A percentile compares a stretch with the other conserved stretches of the same genome.
These are phyloP conservation scores for Craterocephalus amniculus DNA, from an alignment of 2,797 vertebrate genomes.

Conservation along the genomic window DNA sequence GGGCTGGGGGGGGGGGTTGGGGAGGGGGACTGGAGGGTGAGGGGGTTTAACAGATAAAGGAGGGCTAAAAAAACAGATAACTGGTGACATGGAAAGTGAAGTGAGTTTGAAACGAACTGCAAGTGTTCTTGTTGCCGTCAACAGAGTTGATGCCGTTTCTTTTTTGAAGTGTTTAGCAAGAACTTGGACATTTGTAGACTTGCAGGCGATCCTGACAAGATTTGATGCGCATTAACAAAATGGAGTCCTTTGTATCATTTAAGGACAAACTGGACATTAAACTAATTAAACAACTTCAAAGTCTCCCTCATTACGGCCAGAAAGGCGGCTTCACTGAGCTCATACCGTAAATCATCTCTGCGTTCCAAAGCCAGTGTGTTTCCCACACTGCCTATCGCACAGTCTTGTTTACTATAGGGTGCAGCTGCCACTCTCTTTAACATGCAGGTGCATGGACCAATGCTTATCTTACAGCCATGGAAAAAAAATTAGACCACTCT, in stretches of 20 bases:
- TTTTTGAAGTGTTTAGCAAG: conserved; percentile 32
- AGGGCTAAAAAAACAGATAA: conserved; percentile 50
- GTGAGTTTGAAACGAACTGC: conserved; percentile 47
- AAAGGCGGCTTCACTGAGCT: conserved; percentile 20
- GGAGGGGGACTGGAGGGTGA: not conserved
- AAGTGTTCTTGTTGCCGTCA: conserved; percentile 26
- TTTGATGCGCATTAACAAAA: conserved; percentile 49
- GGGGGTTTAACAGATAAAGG: conserved; percentile 28
- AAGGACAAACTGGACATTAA: conserved; percentile 60
- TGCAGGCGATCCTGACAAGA: conserved; percentile 42
- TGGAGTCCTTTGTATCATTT: conserved; percentile 57
- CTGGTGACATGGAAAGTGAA: conserved; percentile 23
- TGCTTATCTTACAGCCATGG: not conserved
- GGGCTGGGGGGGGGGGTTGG: not conserved
- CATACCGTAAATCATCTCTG: conserved; percentile 3
- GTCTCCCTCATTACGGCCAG: conserved; percentile 45
- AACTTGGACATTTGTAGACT: conserved; percentile 34
- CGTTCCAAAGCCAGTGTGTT: conserved; percentile 22
- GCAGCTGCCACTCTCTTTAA: conserved; percentile 36
- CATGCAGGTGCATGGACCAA: conserved; percentile 7
- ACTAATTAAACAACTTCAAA: conserved; percentile 72
- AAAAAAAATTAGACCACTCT: no score
- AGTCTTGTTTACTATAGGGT: conserved; percentile 19
- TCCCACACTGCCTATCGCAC: conserved; percentile 15
- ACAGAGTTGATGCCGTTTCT: conserved; percentile 45